phyloP scores from a whole-genome alignment of 1,140 invertebrate species.

The Zaprionus tsacasi region DNA sequence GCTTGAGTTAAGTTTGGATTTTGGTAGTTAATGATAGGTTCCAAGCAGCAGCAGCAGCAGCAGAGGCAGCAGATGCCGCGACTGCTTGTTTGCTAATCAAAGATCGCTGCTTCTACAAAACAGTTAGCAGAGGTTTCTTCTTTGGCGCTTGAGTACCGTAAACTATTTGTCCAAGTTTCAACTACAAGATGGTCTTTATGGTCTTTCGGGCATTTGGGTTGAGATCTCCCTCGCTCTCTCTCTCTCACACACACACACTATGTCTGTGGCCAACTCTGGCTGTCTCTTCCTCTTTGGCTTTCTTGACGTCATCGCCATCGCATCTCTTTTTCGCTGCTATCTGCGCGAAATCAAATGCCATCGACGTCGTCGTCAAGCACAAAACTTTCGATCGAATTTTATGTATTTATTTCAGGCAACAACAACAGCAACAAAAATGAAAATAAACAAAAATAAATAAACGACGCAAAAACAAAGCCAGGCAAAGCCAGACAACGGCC shows the following conservation, averaged over 20 bases:
- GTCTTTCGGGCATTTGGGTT: constrained; percentile 28
- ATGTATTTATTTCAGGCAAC: constrained; percentile 73
- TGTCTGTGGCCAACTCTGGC: background rate
- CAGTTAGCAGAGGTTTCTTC: constrained; percentile 53
- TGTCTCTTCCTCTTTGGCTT: background rate
- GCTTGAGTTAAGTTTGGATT: constrained; percentile 41
- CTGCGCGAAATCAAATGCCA: constrained; percentile 80
- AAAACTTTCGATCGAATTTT: constrained; percentile 78
- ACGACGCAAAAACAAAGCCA: constrained; percentile 55
- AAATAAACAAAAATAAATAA: constrained; percentile 59
- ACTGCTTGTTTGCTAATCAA: constrained; percentile 72
- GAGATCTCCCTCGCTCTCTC: background rate
- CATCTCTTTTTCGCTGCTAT: constrained; percentile 41
- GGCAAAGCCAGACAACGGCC: constrained; percentile 66
- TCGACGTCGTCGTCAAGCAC: constrained; percentile 68
- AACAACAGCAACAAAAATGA: constrained; percentile 28
- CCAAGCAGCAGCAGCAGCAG: too few species aligned
- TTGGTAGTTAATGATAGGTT: constrained; percentile 65
- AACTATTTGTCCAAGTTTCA: constrained; percentile 77
- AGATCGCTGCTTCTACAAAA: constrained; percentile 66
- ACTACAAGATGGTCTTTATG: constrained; percentile 56
- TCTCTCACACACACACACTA: background rate
- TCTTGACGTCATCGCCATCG: constrained; percentile 64
- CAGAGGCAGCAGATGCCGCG: constrained; percentile 4
- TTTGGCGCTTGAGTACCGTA: constrained; percentile 63